phyloP scores from a whole-genome alignment of 2,888 invertebrate species.

The Noctua janthina region DNA sequence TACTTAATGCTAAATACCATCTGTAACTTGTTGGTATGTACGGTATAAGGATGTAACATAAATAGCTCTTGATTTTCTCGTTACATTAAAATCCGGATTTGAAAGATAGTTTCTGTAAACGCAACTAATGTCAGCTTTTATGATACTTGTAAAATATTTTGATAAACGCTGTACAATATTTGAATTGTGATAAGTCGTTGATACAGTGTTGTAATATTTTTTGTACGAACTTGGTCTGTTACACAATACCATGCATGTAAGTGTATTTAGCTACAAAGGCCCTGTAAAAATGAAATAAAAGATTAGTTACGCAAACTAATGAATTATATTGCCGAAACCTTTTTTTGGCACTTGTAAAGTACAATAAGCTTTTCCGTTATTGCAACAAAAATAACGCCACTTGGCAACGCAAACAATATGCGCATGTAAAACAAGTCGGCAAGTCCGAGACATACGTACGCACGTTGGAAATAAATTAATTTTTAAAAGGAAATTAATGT shows the following conservation, averaged over 20 bases:
- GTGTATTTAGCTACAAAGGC: not conserved
- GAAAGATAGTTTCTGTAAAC: constrained; percentile 28
- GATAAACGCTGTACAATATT: constrained; percentile 30
- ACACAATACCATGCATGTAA: not conserved
- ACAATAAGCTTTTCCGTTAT: constrained; percentile 56
- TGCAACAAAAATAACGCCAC: constrained; percentile 55
- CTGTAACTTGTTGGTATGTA: constrained; percentile 37
- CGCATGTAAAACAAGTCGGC: constrained; percentile 49
- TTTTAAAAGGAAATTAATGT: constrained; percentile 13
- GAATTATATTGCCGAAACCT: constrained; percentile 32
- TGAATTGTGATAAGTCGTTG: constrained; percentile 40
- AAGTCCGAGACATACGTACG: constrained; percentile 16
- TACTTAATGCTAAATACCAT: constrained; percentile 36
- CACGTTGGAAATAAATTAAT: constrained; percentile 24
- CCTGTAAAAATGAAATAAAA: constrained; percentile 15
- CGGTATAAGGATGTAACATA: constrained; percentile 28
- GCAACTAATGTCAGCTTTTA: constrained; percentile 31
- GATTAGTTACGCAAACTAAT: constrained; percentile 30
- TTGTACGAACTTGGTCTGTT: constrained; percentile 16
- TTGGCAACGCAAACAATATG: constrained; percentile 57
- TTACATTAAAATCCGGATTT: constrained; percentile 47
- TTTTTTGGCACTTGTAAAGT: constrained; percentile 57
- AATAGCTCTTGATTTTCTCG: constrained; percentile 48
- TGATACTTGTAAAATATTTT: constrained; percentile 22
- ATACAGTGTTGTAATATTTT: constrained; percentile 23